Evolutionary conservation across 2,113 vertebrate species (phyloP), one percentile per base, ranked within the genome.

Genomic region (Donacobius atricapilla): DNA sequence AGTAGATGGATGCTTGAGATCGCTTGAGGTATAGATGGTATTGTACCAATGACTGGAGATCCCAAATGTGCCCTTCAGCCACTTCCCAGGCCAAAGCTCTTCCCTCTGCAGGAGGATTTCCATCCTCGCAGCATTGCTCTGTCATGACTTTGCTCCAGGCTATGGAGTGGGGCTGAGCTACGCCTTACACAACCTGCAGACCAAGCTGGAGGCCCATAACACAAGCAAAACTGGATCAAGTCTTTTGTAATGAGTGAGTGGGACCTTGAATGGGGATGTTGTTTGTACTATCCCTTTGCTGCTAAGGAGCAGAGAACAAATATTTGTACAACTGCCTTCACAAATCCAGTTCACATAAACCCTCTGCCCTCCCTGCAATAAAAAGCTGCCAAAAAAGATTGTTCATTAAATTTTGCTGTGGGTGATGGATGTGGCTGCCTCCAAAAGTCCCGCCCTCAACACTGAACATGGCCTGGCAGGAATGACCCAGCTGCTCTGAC

Each of bases 221-320:
- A 63, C 70, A 72, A 57, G 47, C 64, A 65, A 89, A 94, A 75
- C 3, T 31, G 63, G 64, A 85, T 73, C 51, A 56, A 83, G 51
- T 14, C n/a, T 77, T 90, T 47, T 90, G 83, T 40, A 91, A 82
- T 37, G 10, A 83, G 54, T 15, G 54, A 91, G 48, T 3, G 11
- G 65, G 40, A 61, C 92, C 85, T 94, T 93, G 94, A 81, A 91
- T 77, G 73, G 89, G 77, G 68, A 51, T 87, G 84, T 60, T 93
- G 42, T 96, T 93, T 64, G n/a, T 70, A 50, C 47, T 77, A 93
- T 88, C 96, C 39, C 63, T 81, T 70, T 57, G 93, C 94, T 94
- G 94, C 93, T 86, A 93, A 91, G 92, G 76, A 93, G 72, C 70
- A 82, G 40, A 86, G 91, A 78, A 69, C 89, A 96, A 96, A 96